Evolutionary conservation across 1,140 invertebrate species (phyloP).

Genomic region (Bombus sylvicola): DNA sequence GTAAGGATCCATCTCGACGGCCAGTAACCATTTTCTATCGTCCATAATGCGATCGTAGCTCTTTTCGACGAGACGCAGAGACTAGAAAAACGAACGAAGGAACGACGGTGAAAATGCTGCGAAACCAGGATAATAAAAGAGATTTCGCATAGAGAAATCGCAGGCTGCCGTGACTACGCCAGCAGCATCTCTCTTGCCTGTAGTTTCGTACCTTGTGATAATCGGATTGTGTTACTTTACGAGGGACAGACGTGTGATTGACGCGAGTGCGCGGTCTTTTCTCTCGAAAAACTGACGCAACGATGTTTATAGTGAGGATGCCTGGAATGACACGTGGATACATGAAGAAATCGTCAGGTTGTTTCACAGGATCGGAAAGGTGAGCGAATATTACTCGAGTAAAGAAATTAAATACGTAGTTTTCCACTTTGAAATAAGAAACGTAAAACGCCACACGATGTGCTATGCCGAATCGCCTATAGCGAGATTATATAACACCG

Average conservation of each 20-base stretch:
- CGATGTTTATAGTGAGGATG: conserved; percentile 55
- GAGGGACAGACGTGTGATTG: conserved; percentile 47
- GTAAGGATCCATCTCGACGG: conserved; percentile 46
- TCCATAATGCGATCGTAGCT: not conserved
- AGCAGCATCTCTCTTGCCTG: not conserved
- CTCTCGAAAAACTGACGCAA: conserved; percentile 25
- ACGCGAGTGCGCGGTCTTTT: conserved; percentile 47
- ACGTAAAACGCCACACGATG: not conserved
- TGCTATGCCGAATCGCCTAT: too few species aligned
- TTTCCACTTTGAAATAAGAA: not conserved
- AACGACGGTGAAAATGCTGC: not conserved
- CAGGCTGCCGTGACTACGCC: too few species aligned
- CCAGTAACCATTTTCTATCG: conserved; percentile 51
- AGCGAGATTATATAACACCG: conserved; percentile 4
- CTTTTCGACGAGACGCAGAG: not conserved
- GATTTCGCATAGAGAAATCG: not conserved
- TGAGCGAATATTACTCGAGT: conserved; percentile 8
- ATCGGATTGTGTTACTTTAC: conserved; percentile 7
- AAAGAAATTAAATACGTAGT: not conserved
- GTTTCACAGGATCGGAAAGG: not conserved
- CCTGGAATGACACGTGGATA: conserved; percentile 65
- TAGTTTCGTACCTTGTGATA: not conserved
- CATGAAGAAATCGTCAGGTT: conserved; percentile 46
- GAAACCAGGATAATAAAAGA: not conserved
- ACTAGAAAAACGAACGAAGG: not conserved